Percentiles rank a stretch among this genome's conserved stretches.
phyloP scores from a whole-genome alignment of 2,113 vertebrate species.

The Podilymbus podiceps region DNA sequence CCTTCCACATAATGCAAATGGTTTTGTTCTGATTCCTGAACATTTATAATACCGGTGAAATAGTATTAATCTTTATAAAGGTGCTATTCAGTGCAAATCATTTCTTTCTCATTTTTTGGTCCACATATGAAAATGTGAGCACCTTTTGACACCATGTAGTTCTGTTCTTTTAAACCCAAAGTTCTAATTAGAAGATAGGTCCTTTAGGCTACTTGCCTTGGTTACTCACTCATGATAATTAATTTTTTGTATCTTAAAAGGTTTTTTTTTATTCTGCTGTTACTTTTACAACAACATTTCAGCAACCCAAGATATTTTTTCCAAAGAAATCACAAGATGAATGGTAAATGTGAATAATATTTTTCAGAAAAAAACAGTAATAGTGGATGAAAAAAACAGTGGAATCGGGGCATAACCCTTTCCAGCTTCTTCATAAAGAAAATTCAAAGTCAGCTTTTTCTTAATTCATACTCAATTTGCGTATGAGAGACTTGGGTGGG shows the following conservation, averaged over 20 bases:
- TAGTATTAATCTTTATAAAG: neutral
- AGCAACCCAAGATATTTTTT: neutral
- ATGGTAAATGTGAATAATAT: neutral
- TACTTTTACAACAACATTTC: neutral
- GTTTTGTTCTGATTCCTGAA: neutral
- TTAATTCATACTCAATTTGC: slow-evolving; percentile 15
- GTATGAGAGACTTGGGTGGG: slow-evolving; percentile 46
- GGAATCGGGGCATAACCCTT: neutral
- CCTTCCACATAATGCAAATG: neutral
- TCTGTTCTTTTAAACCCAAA: neutral
- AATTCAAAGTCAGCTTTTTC: slow-evolving; percentile 40
- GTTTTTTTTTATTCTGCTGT: neutral
- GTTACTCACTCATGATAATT: neutral
- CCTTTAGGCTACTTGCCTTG: neutral
- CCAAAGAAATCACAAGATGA: neutral
- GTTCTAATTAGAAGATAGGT: neutral
- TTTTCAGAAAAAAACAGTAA: neutral
- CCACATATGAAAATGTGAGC: neutral
- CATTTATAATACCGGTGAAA: neutral
- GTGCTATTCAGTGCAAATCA: neutral
- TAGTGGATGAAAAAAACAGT: neutral
- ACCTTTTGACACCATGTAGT: neutral
- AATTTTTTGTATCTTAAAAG: neutral
- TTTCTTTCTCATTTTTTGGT: neutral
- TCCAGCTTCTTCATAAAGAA: neutral